Base-by-base conservation (phyloP, 2,797 vertebrate genomes). In the Hybognathus amarus region DNA sequence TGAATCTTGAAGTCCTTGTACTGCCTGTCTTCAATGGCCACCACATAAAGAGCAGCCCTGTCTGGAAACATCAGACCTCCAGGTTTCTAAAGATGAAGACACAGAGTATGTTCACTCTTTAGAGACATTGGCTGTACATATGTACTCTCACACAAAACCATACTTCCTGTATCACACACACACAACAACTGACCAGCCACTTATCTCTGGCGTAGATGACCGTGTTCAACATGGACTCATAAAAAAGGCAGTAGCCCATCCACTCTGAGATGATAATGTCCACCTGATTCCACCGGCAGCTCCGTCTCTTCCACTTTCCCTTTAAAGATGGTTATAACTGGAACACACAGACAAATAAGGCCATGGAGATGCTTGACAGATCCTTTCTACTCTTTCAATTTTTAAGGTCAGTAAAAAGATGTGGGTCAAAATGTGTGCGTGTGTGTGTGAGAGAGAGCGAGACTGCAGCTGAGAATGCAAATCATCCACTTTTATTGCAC, bases 1-100 rank as follows among this genome's bases (percentile, higher is more conserved):
- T 99, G 97, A 87, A 99, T 99, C 94, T 99, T 99, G 96, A 98
- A 99, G 96, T 99, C 98, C 93, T 99, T 99, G 93, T 98, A 99
- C 87, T 99, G 97, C 88, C 98, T 94, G 92, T 99, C 98, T 93
- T 99, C 98, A 80, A 99, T 99, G 89, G 98, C 98, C 91, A 98
- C 94, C 93, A 99, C 95, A 86, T 99, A 99, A 90, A 99, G 95
- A 88, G 97, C 96, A 86, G 98, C 98, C 82, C 98, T 96, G 93
- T 99, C 98, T 89, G 98, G 98, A 93, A 99, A 99, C 97, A 99
- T 99, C 90, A 99, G 94, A 87, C 98, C 98, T 89, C 97, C 98
- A 40, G 97, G 96, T 96, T 97, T 99, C 98, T 99, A 95, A 96
- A 95, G 94, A 85, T 69, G 56, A 27, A 79, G 69, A 83, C 88